Conservation (phyloP, 2,888 invertebrate species). For the Drosophila pseudotakahashii region DNA sequence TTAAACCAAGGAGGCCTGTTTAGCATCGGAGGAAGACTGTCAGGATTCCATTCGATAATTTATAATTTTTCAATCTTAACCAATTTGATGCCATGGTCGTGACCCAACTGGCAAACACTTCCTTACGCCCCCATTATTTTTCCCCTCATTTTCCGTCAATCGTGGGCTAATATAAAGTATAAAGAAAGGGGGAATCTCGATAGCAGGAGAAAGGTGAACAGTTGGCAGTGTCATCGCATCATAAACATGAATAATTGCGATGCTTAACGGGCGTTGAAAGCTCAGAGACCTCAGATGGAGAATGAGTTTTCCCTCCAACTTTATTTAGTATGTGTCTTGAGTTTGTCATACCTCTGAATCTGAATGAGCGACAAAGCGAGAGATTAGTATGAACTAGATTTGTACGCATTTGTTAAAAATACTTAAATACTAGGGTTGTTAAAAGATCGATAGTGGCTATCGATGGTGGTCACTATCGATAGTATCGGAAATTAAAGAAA, state of each 20-base stretch:
- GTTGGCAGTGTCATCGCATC: conserved; percentile 62
- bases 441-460: no score
- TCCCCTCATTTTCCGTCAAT: conserved; percentile 2
- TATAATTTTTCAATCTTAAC: conserved; percentile 35
- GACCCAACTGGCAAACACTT: conserved; percentile 25
- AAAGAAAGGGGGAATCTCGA: not conserved
- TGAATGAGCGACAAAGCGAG: not conserved
- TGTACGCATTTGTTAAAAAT: not conserved
- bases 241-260: conserved; percentile 78
- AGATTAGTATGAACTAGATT: not conserved
- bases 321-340: conserved; percentile 19
- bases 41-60: conserved; percentile 26
- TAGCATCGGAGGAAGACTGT: no score
- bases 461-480: no score
- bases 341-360: conserved; percentile 1
- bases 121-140: not conserved
- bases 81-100: conserved; percentile 37
- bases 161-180: conserved; percentile 16
- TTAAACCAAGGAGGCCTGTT: no score
- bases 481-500: no score
- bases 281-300: conserved; percentile 52
- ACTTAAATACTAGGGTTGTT: no score
- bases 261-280: conserved; percentile 73
- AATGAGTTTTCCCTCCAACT: conserved; percentile 12
- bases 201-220: conserved; percentile 4